A percentile compares a stretch with the other conserved stretches of the same genome.
These are phyloP conservation scores for Tribolium freemani DNA, from an alignment of 2,888 invertebrate genomes.

Conservation along the genomic window DNA sequence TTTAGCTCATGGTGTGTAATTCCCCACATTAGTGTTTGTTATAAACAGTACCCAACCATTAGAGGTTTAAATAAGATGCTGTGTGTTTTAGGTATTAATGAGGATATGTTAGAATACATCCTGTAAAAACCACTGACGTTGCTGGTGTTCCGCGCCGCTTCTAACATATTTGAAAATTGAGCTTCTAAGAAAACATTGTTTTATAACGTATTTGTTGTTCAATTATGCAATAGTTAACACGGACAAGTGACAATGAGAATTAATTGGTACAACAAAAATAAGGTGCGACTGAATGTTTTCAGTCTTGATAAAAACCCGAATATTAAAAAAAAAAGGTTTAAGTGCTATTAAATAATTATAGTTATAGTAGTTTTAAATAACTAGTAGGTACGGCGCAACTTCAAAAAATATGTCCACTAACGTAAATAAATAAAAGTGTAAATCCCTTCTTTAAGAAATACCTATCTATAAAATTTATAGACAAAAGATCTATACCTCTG, in stretches of 20 bases:
- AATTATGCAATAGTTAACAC: neutral
- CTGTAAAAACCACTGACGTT: neutral
- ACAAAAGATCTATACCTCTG: too few relatives aligned
- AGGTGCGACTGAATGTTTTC: neutral
- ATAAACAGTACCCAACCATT: conserved; percentile 30
- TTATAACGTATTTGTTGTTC: neutral
- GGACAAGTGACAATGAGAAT: neutral
- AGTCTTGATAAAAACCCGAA: too few relatives aligned
- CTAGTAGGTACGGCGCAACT: too few relatives aligned
- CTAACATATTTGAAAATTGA: neutral
- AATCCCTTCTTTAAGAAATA: too few relatives aligned
- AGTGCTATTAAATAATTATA: too few relatives aligned
- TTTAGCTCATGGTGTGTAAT: conserved; percentile 33
- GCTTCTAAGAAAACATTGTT: neutral
- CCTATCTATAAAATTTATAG: too few relatives aligned
- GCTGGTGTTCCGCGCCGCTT: neutral
- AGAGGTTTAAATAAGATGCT: conserved; percentile 25
- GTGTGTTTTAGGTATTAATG: conserved; percentile 10
- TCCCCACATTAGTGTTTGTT: conserved; percentile 40
- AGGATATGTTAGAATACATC: conserved; percentile 2
- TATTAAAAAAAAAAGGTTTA: too few relatives aligned
- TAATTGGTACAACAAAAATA: neutral
- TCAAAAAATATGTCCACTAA: too few relatives aligned
- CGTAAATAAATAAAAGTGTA: too few relatives aligned
- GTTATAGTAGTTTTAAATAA: too few relatives aligned